These are phyloP conservation scores for Brachystomella parvula DNA, from an alignment of 1,140 invertebrate genomes.

Conservation along the genomic window DNA sequence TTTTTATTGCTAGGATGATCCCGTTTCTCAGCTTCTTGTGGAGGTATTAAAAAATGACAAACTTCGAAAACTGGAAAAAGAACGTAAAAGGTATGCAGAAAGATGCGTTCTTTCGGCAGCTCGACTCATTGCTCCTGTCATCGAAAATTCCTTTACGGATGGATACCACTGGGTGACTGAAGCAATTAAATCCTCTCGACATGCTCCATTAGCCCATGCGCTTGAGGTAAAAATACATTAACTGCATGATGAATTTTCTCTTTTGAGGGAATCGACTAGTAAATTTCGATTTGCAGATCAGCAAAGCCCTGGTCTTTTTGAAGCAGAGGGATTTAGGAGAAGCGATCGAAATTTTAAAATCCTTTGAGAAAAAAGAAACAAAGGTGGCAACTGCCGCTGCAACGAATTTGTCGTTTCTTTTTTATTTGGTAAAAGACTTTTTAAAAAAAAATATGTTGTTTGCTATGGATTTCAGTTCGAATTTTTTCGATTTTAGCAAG, in stretches of 20 bases:
- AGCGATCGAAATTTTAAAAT: slow-evolving; percentile 77
- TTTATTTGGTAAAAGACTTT: slow-evolving; percentile 60
- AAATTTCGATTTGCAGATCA: slow-evolving; percentile 63
- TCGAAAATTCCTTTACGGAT: slow-evolving; percentile 66
- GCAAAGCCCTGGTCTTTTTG: slow-evolving; percentile 83
- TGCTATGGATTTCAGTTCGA: neutral
- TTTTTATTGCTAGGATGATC: slow-evolving; percentile 55
- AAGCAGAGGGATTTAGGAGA: slow-evolving; percentile 72
- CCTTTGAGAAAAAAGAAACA: slow-evolving; percentile 76
- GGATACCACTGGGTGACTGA: slow-evolving; percentile 53
- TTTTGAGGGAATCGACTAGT: neutral
- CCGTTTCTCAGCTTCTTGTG: slow-evolving; percentile 60
- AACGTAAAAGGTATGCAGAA: slow-evolving; percentile 68
- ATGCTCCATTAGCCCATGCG: slow-evolving; percentile 34
- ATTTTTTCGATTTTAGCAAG: slow-evolving; percentile 52
- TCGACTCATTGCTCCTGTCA: slow-evolving; percentile 83
- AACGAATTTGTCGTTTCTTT: slow-evolving; percentile 85
- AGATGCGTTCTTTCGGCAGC: slow-evolving; percentile 77
- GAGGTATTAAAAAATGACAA: slow-evolving; percentile 73
- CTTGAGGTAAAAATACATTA: slow-evolving; percentile 26
- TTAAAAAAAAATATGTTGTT: too few species aligned
- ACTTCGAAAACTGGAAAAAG: slow-evolving; percentile 64
- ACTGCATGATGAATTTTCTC: slow-evolving; percentile 12
- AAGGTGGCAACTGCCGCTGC: slow-evolving; percentile 76
- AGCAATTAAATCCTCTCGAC: slow-evolving; percentile 33